A percentile compares a stretch with the other conserved stretches of the same genome.
phyloP scores from a whole-genome alignment of 2,888 invertebrate species.

The Galerucella nymphaeae region DNA sequence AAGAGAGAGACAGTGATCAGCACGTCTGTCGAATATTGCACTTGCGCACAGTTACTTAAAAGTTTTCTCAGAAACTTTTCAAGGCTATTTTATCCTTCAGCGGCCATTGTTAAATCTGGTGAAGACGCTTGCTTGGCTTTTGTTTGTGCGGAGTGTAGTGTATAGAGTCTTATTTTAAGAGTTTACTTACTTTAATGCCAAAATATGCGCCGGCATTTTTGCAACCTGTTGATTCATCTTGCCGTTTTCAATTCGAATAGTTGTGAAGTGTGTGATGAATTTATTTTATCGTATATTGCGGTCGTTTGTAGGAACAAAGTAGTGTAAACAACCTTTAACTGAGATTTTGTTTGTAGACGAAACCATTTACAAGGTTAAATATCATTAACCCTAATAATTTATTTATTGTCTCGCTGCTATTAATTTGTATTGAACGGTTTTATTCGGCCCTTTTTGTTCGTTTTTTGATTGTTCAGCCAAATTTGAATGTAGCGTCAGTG shows the following conservation, averaged over 20 bases:
- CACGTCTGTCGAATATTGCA: conserved; percentile 46
- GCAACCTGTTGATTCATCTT: conserved; percentile 55
- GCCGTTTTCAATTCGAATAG: conserved; percentile 34
- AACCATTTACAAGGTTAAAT: conserved; percentile 52
- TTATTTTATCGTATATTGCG: conserved; percentile 38
- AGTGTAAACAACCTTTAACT: conserved; percentile 61
- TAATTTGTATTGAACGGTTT: conserved; percentile 33
- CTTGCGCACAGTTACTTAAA: conserved; percentile 59
- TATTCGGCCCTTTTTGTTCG: conserved; percentile 3
- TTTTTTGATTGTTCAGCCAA: conserved; percentile 35
- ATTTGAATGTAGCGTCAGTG: conserved; percentile 43
- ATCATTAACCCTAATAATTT: conserved; percentile 48
- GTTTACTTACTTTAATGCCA: conserved; percentile 39
- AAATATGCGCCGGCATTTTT: conserved; percentile 48
- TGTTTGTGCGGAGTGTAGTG: conserved; percentile 45
- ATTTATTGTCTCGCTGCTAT: conserved; percentile 38
- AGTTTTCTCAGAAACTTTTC: conserved; percentile 64
- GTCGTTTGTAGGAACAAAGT: conserved; percentile 42
- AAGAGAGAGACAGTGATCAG: conserved; percentile 47
- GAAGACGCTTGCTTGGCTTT: conserved; percentile 59
- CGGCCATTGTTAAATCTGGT: conserved; percentile 63
- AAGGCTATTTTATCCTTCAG: conserved; percentile 63
- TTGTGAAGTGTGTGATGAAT: conserved; percentile 44
- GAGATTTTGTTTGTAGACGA: conserved; percentile 49
- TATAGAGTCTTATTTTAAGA: conserved; percentile 29